phyloP scores from a whole-genome alignment of 2,888 invertebrate genomes.

The Perizoma flavofasciatum region DNA sequence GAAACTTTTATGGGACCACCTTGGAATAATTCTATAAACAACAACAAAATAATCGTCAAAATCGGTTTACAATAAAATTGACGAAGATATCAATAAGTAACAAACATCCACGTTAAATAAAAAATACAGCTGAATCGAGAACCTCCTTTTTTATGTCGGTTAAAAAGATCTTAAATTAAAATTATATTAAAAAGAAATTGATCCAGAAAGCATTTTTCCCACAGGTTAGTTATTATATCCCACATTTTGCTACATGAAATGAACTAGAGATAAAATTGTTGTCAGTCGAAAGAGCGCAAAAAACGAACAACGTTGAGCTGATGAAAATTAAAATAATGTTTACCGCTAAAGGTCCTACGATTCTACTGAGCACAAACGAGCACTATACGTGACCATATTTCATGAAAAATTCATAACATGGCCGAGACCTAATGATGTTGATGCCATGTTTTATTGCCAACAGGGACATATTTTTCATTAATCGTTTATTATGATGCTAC shows the following conservation, averaged over 20 bases:
- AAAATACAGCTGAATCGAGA: no score
- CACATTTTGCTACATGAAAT: constrained; percentile 52
- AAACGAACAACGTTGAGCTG: constrained; percentile 58
- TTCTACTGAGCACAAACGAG: constrained; percentile 60
- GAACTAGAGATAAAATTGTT: constrained; percentile 62
- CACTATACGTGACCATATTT: constrained; percentile 70
- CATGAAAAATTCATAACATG: constrained; percentile 81
- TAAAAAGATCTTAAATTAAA: no score
- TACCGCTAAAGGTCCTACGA: constrained; percentile 49
- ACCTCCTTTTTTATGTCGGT: no score
- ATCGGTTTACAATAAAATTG: no score
- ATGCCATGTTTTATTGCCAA: constrained; percentile 76
- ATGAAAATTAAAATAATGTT: constrained; percentile 64
- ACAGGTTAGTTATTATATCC: constrained; percentile 45
- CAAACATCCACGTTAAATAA: no score
- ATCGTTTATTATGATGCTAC: constrained; percentile 66
- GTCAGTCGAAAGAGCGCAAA: constrained; percentile 59
- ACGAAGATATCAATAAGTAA: no score
- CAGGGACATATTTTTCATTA: constrained; percentile 75
- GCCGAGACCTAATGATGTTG: constrained; percentile 75
- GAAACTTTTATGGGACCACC: no score
- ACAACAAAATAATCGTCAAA: no score
- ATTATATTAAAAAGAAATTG: constrained; percentile 17
- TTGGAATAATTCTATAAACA: no score
- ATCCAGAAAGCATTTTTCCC: constrained; percentile 43